Conservation (phyloP, 2,113 vertebrate species). For the Onychostoma macrolepis region DNA sequence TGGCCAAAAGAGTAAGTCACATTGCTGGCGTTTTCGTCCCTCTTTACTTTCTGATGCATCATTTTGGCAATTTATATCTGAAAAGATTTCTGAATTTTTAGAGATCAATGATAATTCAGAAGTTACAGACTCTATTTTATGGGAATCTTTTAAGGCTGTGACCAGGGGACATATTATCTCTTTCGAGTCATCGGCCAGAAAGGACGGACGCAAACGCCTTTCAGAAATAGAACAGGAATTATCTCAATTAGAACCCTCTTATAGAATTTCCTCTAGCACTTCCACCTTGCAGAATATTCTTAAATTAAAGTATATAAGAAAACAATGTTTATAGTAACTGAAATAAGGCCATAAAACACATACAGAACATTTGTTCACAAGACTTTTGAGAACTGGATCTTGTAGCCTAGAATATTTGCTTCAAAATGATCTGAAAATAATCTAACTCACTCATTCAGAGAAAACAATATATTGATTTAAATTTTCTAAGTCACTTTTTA, state of each 20-base stretch:
- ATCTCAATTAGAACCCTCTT: background rate
- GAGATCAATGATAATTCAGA: slow-evolving; percentile 22
- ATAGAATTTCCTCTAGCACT: background rate
- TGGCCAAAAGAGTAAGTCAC: background rate
- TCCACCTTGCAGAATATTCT: too few relatives aligned
- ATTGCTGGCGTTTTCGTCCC: background rate
- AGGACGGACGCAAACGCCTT: background rate
- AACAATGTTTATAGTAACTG: too few relatives aligned
- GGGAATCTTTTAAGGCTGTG: slow-evolving; percentile 16
- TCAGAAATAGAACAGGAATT: background rate
- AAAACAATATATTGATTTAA: too few relatives aligned
- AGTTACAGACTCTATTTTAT: slow-evolving; percentile 6
- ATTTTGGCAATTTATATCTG: slow-evolving; percentile 28
- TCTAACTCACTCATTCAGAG: too few relatives aligned
- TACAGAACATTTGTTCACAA: too few relatives aligned
- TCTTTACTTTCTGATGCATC: slow-evolving; percentile 31
- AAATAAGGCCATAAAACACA: too few relatives aligned
- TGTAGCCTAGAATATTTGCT: too few relatives aligned
- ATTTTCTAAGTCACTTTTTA: too few relatives aligned
- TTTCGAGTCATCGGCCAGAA: background rate
- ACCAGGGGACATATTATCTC: background rate
- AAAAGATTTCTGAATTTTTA: slow-evolving; percentile 16
- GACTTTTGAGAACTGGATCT: too few relatives aligned
- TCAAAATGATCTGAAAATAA: too few relatives aligned
- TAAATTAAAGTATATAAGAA: too few relatives aligned